Evolutionary conservation across 2,797 vertebrate species (phyloP).

Genomic region (Chlorospingus semifuscus): DNA sequence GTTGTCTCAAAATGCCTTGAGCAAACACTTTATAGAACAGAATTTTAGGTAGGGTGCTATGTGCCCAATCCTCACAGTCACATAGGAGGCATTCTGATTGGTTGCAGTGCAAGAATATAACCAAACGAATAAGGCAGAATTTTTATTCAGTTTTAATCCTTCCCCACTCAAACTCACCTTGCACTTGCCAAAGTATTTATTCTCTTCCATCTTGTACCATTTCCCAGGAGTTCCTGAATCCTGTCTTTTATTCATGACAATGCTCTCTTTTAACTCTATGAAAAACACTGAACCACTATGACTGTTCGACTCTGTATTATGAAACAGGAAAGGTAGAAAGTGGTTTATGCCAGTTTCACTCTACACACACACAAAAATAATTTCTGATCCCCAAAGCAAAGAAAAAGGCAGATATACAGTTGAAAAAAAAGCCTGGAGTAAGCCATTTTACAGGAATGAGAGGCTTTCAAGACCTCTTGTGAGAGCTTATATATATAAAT

Average conservation of each 20-base stretch:
- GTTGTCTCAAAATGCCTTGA: neutral
- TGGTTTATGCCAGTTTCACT: neutral
- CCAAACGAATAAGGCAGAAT: neutral
- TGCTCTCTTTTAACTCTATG: neutral
- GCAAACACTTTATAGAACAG: neutral
- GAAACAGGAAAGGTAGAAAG: neutral
- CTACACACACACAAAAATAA: neutral
- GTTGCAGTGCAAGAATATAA: neutral
- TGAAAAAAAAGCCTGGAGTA: neutral
- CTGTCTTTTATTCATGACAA: neutral
- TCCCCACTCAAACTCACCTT: neutral
- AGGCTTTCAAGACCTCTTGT: neutral
- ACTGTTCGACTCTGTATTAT: neutral
- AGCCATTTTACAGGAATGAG: neutral
- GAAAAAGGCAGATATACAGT: neutral
- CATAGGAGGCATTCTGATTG: neutral
- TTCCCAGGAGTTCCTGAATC: neutral
- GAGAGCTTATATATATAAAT: neutral
- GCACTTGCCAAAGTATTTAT: neutral
- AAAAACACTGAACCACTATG: neutral
- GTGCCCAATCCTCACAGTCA: neutral
- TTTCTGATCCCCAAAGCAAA: neutral
- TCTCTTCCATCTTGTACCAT: neutral
- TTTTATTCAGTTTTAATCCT: neutral
- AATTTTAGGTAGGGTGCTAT: neutral